These are phyloP conservation scores for Hemistola chrysoprasaria DNA, from an alignment of 2,888 invertebrate species.

Conservation along the genomic window DNA sequence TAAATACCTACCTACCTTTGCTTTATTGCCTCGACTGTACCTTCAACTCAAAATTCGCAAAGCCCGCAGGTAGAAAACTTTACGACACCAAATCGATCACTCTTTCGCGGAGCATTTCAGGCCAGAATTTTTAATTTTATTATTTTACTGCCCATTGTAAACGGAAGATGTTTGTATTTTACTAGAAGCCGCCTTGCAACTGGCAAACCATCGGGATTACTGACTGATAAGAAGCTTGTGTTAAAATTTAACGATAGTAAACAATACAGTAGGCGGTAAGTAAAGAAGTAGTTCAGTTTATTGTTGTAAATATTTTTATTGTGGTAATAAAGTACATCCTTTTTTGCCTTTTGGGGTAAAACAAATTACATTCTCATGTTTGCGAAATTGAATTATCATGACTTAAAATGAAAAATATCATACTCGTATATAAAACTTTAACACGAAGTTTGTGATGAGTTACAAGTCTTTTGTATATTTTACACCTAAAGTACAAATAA, in stretches of 20 bases:
- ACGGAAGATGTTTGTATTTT: slow-evolving; percentile 52
- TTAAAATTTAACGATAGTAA: no score
- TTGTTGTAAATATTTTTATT: not conserved
- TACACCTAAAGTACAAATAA: slow-evolving; percentile 30
- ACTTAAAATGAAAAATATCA: no score
- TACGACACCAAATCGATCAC: slow-evolving; percentile 36
- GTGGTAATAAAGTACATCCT: no score
- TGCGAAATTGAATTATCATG: no score
- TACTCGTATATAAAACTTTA: slow-evolving; percentile 7
- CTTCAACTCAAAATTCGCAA: slow-evolving; percentile 50
- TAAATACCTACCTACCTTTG: slow-evolving; percentile 2
- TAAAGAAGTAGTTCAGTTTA: slow-evolving; percentile 1
- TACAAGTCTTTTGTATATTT: slow-evolving; percentile 33
- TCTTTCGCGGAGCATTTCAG: slow-evolving; percentile 22
- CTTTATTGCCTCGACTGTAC: no score
- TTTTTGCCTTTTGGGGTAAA: no score
- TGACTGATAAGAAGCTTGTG: slow-evolving; percentile 12
- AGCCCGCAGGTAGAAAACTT: slow-evolving; percentile 54
- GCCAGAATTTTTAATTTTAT: slow-evolving; percentile 55
- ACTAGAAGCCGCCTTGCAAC: slow-evolving; percentile 54
- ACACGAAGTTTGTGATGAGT: slow-evolving; percentile 13
- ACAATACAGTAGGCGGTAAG: slow-evolving; percentile 2
- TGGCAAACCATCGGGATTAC: slow-evolving; percentile 30
- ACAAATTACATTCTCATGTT: no score
- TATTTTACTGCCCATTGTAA: slow-evolving; percentile 60